phyloP scores from a whole-genome alignment of 1,140 invertebrate genomes.

The Heliconius eleuchia region DNA sequence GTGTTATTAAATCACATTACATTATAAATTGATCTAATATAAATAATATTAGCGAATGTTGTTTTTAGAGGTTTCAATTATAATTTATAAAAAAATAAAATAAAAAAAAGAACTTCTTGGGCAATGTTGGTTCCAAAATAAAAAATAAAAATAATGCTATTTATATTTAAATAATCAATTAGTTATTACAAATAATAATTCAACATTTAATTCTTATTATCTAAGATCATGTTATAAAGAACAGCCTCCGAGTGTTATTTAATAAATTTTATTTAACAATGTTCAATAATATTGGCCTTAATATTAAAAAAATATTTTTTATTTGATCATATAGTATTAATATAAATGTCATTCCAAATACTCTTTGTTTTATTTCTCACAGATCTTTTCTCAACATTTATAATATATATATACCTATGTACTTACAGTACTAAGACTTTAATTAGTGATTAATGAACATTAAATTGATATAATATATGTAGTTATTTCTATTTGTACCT shows the following conservation, averaged over 20 bases:
- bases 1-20: conserved; percentile 51
- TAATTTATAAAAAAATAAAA: neutral
- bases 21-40: conserved; percentile 41
- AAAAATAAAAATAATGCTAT: neutral
- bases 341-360: conserved; percentile 74
- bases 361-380: neutral
- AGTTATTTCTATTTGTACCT: neutral
- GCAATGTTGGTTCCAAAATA: neutral
- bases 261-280: conserved; percentile 57
- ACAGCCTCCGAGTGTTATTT: conserved; percentile 50
- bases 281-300: conserved; percentile 44
- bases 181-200: conserved; percentile 35
- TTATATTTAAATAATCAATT: conserved; percentile 8
- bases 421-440: neutral
- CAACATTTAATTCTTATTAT: conserved; percentile 6
- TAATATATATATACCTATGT: neutral
- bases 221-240: conserved; percentile 36
- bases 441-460: neutral
- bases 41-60: conserved; percentile 15
- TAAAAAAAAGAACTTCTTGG: neutral
- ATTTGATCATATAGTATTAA: conserved; percentile 59
- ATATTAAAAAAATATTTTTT: conserved; percentile 39
- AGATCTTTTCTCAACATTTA: neutral
- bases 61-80: neutral
- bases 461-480: neutral